phyloP scores from a whole-genome alignment of 2,888 invertebrate species.

The Microctonus brassicae region DNA sequence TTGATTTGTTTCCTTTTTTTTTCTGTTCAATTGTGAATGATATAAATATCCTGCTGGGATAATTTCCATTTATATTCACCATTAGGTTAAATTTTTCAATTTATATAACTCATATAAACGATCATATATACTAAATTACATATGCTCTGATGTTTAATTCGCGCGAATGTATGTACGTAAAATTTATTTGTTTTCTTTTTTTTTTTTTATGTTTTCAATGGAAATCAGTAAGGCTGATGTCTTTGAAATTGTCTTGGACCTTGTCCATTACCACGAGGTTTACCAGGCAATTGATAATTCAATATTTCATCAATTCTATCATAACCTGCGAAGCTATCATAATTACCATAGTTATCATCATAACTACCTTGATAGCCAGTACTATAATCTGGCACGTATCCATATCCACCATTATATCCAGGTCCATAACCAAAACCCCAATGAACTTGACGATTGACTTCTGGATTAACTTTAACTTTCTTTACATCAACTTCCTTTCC shows the following conservation, averaged over 20 bases:
- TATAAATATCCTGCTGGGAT: neutral
- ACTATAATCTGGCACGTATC: slow-evolving; percentile 65
- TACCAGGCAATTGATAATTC: slow-evolving; percentile 55
- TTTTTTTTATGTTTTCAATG: slow-evolving; percentile 11
- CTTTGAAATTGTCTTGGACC: slow-evolving; percentile 68
- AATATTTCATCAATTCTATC: slow-evolving; percentile 63
- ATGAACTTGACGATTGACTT: slow-evolving; percentile 66
- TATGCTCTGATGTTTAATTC: too few relatives aligned
- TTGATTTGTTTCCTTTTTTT: neutral
- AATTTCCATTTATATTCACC: neutral
- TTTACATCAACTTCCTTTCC: slow-evolving; percentile 74
- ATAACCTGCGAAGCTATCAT: slow-evolving; percentile 65
- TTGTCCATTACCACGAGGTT: slow-evolving; percentile 66
- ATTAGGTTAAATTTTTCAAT: neutral
- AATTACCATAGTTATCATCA: slow-evolving; percentile 68
- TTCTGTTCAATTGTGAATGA: neutral
- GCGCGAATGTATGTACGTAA: slow-evolving; percentile 3
- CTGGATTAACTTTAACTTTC: slow-evolving; percentile 74
- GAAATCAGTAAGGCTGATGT: slow-evolving; percentile 67
- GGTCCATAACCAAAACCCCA: slow-evolving; percentile 65
- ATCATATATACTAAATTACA: neutral
- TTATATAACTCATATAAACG: neutral
- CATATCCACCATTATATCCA: slow-evolving; percentile 61
- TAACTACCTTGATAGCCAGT: slow-evolving; percentile 62
- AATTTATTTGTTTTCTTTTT: slow-evolving; percentile 20